Conservation (phyloP, 1,140 invertebrate genomes). For the Archivesica marissinica region DNA sequence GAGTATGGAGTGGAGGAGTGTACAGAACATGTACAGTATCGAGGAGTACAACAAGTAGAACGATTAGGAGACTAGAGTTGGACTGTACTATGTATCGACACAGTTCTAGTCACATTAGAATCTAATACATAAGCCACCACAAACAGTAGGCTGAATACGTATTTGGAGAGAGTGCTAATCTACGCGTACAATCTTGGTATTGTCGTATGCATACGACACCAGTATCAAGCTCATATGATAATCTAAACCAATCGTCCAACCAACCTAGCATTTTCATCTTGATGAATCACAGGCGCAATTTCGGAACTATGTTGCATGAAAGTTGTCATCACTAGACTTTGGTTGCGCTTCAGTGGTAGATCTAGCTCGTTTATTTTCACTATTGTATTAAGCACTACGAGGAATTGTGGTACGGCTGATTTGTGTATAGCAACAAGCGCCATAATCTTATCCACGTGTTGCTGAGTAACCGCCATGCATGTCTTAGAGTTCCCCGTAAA, state of each 20-base stretch:
- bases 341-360: slow-evolving; percentile 82
- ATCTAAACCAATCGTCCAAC: no score
- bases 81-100: no score
- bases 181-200: neutral
- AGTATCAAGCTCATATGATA: neutral
- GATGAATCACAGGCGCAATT: slow-evolving; percentile 77
- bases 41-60: no score
- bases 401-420: slow-evolving; percentile 78
- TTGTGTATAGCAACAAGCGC: slow-evolving; percentile 74
- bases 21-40: no score
- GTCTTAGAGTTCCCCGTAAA: slow-evolving; percentile 81
- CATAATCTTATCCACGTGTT: slow-evolving; percentile 81
- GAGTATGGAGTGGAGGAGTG: no score
- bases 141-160: neutral
- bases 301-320: slow-evolving; percentile 82
- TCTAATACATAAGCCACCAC: no score
- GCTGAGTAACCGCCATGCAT: slow-evolving; percentile 78
- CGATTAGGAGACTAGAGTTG: no score
- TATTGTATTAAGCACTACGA: slow-evolving; percentile 80
- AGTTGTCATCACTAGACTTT: slow-evolving; percentile 83
- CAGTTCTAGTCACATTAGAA: no score
- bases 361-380: slow-evolving; percentile 82
- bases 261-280: slow-evolving; percentile 73
- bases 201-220: neutral
- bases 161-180: neutral